Evolutionary conservation across 2,113 vertebrate species (phyloP).

Genomic region (Datnioides undecimradiatus): DNA sequence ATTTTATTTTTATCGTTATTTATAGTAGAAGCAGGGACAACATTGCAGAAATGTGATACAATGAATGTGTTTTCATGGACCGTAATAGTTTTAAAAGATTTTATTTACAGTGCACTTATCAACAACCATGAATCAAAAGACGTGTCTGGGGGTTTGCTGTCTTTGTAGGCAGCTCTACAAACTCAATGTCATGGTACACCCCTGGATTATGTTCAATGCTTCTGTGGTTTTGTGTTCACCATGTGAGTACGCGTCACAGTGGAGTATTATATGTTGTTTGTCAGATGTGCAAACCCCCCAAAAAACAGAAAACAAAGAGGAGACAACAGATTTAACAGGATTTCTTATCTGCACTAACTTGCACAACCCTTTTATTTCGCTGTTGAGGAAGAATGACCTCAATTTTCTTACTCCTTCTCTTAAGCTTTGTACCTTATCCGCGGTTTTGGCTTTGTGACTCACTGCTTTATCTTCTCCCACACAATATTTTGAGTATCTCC

Average conservation of each 20-base stretch:
- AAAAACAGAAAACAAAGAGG: too few species aligned
- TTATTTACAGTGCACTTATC: background rate
- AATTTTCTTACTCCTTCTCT: background rate
- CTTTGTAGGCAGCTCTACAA: background rate
- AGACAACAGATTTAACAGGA: background rate
- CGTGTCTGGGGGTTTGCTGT: constrained; percentile 4
- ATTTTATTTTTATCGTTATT: background rate
- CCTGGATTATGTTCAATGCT: constrained; percentile 36
- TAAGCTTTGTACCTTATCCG: background rate
- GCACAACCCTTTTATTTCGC: too few species aligned
- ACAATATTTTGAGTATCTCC: background rate
- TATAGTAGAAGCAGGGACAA: background rate
- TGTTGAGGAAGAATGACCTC: background rate
- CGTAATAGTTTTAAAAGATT: background rate
- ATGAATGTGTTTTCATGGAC: background rate
- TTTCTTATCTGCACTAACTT: background rate
- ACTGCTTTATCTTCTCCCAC: background rate
- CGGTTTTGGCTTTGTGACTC: background rate
- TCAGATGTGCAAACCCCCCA: background rate
- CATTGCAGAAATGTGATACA: background rate
- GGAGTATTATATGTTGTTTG: constrained; percentile 5
- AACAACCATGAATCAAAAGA: background rate
- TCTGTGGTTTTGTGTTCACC: constrained; percentile 44
- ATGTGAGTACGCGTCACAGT: constrained; percentile 19
- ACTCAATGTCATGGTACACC: constrained; percentile 45